Percentiles rank a stretch among this genome's conserved stretches.
These are phyloP conservation scores for Antheraea mylitta DNA, from an alignment of 1,140 invertebrate species.

Conservation along the genomic window DNA sequence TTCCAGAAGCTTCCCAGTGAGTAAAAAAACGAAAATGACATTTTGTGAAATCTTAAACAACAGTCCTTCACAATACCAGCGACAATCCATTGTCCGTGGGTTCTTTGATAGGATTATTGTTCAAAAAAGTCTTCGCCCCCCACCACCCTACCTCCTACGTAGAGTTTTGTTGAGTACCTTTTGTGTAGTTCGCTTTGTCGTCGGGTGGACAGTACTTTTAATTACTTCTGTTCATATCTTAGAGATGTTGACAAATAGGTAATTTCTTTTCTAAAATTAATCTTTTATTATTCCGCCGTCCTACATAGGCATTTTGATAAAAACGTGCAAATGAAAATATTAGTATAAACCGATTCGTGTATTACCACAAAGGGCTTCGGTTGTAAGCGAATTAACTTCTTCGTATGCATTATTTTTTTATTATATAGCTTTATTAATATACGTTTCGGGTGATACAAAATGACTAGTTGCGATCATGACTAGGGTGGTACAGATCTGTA, in stretches of 20 bases:
- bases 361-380: too few relatives aligned
- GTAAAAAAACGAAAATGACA: neutral
- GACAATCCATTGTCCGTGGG: constrained; percentile 17
- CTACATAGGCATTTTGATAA: neutral
- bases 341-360: too few relatives aligned
- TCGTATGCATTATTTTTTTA: too few relatives aligned
- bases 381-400: too few relatives aligned
- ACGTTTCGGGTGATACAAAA: too few relatives aligned
- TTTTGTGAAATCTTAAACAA: neutral
- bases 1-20: neutral
- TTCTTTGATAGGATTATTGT: constrained; percentile 27
- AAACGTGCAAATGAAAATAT: neutral
- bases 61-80: neutral
- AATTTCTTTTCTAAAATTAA: neutral
- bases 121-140: constrained; percentile 18
- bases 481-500: too few relatives aligned
- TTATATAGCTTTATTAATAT: too few relatives aligned
- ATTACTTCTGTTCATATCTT: neutral
- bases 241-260: neutral
- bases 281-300: neutral
- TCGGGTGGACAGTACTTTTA: neutral
- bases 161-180: neutral
- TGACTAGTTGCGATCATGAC: too few relatives aligned
- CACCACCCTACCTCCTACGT: neutral
- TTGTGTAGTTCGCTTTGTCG: neutral